phyloP scores from a whole-genome alignment of 2,113 vertebrate genomes.

The Raphicerus campestris region DNA sequence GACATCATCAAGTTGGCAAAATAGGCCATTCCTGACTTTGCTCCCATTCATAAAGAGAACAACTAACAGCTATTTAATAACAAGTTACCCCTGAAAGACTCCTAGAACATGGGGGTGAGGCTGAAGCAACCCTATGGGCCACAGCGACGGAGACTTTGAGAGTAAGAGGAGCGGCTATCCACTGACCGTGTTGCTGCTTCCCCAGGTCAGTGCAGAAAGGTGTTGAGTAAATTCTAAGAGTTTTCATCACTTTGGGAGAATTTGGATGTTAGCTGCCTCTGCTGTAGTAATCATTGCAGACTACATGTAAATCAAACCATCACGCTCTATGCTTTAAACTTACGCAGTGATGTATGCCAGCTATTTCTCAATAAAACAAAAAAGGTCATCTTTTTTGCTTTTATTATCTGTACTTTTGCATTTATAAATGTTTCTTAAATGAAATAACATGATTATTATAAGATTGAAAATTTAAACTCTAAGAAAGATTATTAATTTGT shows the following conservation, averaged over 20 bases:
- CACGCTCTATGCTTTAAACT: not conserved
- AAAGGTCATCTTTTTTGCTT: not conserved
- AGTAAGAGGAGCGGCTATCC: not conserved
- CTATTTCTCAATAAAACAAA: not conserved
- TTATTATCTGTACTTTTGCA: not conserved
- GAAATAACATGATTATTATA: not conserved
- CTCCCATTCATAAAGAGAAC: not conserved
- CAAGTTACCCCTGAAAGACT: not conserved
- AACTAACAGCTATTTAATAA: not conserved
- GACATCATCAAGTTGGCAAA: not conserved
- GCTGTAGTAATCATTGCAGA: not conserved
- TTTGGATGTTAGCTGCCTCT: not conserved
- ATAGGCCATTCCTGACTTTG: not conserved
- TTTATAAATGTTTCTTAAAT: constrained; percentile 47
- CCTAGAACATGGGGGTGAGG: not conserved
- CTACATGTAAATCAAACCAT: not conserved
- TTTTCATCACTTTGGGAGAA: not conserved
- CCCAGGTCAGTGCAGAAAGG: not conserved
- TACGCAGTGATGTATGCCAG: not conserved
- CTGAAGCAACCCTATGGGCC: not conserved
- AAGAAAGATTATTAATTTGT: constrained; percentile 53
- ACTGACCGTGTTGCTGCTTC: not conserved
- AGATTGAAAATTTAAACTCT: not conserved
- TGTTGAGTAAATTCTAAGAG: not conserved
- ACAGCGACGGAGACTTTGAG: not conserved